Evolutionary conservation across 2,888 invertebrate genomes (phyloP).

Genomic region (Tetragonula carbonaria): DNA sequence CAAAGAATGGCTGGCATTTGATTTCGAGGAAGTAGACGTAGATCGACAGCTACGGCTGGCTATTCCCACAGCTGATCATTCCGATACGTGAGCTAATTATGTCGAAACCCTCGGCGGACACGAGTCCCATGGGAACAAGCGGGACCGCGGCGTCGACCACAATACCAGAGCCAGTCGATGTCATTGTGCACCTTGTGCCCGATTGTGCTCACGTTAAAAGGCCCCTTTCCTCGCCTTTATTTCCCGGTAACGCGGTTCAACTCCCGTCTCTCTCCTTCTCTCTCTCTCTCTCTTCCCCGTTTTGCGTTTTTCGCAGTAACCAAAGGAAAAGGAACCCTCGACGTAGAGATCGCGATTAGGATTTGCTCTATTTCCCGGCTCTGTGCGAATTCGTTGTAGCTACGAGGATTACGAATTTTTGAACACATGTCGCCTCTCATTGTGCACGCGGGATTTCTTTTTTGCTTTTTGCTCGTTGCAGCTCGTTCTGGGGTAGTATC

Average conservation of each 20-base stretch:
- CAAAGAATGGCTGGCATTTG: constrained; percentile 3
- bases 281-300: constrained; percentile 41
- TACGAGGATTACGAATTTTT: constrained; percentile 67
- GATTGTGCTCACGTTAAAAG: constrained; percentile 76
- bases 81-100: constrained; percentile 82
- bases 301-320: constrained; percentile 68
- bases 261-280: constrained; percentile 43
- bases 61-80: constrained; percentile 81
- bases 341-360: constrained; percentile 57
- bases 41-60: constrained; percentile 56
- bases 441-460: constrained; percentile 52
- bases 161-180: constrained; percentile 76
- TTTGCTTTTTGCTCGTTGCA: background rate
- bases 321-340: constrained; percentile 48
- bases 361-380: constrained; percentile 32
- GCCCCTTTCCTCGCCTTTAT: constrained; percentile 63
- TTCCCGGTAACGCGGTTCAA: constrained; percentile 56
- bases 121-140: constrained; percentile 79
- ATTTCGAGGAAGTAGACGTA: constrained; percentile 52
- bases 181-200: constrained; percentile 81
- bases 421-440: constrained; percentile 74
- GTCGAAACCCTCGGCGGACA: constrained; percentile 77
- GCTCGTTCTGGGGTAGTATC: background rate
- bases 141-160: constrained; percentile 72
- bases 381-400: constrained; percentile 24